Conservation (phyloP, 2,888 invertebrate genomes). For the Cephus nigrinus region DNA sequence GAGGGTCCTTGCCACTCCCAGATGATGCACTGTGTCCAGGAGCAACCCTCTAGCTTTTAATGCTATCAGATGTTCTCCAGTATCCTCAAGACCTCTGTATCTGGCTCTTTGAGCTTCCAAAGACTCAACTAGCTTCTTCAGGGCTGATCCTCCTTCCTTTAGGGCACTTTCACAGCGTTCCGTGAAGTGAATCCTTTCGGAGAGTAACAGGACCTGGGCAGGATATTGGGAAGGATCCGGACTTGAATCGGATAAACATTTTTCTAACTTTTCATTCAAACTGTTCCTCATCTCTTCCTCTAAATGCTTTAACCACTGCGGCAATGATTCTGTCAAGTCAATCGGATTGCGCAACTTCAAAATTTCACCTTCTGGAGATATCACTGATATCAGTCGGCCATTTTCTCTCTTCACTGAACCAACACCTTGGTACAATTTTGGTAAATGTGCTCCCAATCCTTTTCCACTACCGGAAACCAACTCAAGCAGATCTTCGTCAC, state of each 20-base stretch:
- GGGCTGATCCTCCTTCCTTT: constrained; percentile 46
- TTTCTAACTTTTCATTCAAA: constrained; percentile 51
- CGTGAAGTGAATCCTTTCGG: constrained; percentile 56
- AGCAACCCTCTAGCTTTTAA: constrained; percentile 93
- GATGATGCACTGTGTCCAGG: constrained; percentile 93
- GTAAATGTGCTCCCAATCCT: constrained; percentile 87
- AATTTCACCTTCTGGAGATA: constrained; percentile 74
- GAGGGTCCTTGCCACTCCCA: constrained; percentile 83
- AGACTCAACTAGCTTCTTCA: constrained; percentile 67
- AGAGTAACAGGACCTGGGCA: constrained; percentile 56
- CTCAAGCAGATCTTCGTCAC: constrained; percentile 97
- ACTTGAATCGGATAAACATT: constrained; percentile 50
- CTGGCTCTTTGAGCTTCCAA: constrained; percentile 69
- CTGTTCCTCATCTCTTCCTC: constrained; percentile 82
- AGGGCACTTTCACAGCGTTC: constrained; percentile 58
- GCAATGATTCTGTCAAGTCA: constrained; percentile 53
- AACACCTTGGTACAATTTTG: constrained; percentile 95
- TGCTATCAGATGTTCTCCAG: constrained; percentile 72
- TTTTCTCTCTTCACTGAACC: constrained; percentile 80
- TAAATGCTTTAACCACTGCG: constrained; percentile 83
- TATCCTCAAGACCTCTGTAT: constrained; percentile 69
- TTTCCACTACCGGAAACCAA: constrained; percentile 72
- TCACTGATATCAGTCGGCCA: constrained; percentile 71
- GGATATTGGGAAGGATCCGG: constrained; percentile 56
- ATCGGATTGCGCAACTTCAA: constrained; percentile 68